These are phyloP conservation scores for Psettodes erumei DNA, from an alignment of 2,113 vertebrate genomes.

Conservation along the genomic window DNA sequence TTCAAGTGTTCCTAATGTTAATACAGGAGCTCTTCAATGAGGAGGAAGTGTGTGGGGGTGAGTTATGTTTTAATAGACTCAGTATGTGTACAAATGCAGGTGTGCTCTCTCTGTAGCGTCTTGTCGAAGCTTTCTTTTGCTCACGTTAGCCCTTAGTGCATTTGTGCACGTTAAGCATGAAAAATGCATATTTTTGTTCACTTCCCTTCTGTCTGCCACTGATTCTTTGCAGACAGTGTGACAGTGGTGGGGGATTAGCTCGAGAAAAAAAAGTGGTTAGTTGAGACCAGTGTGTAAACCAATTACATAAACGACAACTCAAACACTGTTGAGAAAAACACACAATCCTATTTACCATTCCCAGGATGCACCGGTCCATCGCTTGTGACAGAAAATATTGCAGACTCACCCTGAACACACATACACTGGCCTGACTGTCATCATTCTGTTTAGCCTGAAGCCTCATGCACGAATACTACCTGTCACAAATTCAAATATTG, in stretches of 20 bases:
- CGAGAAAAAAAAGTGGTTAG: slow-evolving; percentile 3
- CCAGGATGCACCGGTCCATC: background rate
- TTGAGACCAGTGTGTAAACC: slow-evolving; percentile 2
- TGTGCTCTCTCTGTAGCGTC: no score
- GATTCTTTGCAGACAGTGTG: background rate
- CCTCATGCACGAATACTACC: background rate
- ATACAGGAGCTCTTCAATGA: background rate
- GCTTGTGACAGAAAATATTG: slow-evolving; percentile 20
- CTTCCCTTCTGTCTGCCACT: background rate
- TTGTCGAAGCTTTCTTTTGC: background rate
- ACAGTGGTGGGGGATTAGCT: background rate
- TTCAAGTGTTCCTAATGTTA: background rate
- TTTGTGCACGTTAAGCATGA: background rate
- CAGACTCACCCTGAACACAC: slow-evolving; percentile 49
- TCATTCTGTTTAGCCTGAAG: slow-evolving; percentile 12
- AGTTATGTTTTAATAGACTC: no score
- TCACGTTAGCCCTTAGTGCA: background rate
- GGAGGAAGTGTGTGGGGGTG: no score
- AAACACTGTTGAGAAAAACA: slow-evolving; percentile 20
- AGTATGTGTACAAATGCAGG: background rate
- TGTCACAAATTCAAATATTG: slow-evolving; percentile 12
- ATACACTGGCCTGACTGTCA: background rate
- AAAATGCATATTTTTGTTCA: background rate
- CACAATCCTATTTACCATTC: slow-evolving; percentile 54
- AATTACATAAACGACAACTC: slow-evolving; percentile 3